Conservation (phyloP, 2,113 vertebrate genomes). For the Puma concolor region DNA sequence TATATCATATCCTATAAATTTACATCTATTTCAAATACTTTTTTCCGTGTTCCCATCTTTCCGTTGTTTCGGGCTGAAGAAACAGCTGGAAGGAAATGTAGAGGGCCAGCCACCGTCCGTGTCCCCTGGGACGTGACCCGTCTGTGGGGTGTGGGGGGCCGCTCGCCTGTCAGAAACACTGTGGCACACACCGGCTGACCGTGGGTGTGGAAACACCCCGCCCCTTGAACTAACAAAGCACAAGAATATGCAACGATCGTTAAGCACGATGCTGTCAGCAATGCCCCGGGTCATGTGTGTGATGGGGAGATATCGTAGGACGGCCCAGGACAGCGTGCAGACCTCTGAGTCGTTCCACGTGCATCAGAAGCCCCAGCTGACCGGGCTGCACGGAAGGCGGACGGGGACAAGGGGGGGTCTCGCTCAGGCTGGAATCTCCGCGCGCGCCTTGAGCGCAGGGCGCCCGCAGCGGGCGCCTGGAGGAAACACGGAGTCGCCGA, state of each 20-base stretch:
- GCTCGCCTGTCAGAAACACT: accelerated
- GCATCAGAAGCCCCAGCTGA: accelerated
- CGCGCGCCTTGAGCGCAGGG: accelerated
- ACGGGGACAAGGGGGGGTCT: not conserved
- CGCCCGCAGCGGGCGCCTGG: accelerated
- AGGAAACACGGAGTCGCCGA: accelerated
- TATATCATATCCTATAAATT: not conserved
- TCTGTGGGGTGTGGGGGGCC: accelerated
- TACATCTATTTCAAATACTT: not conserved
- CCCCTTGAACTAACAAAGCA: not conserved
- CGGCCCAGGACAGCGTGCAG: accelerated
- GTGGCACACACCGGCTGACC: accelerated
- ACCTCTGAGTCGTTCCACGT: accelerated
- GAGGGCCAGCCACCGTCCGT: accelerated
- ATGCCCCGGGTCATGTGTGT: accelerated
- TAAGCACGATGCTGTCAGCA: accelerated
- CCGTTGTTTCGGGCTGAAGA: not conserved
- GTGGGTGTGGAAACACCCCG: not conserved
- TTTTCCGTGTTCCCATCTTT: not conserved
- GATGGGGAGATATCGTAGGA: accelerated
- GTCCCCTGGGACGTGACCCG: not conserved
- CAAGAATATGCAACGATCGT: accelerated
- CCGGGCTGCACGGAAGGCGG: not conserved
- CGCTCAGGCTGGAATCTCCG: accelerated
- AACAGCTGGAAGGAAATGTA: not conserved